Percentiles rank a stretch among this genome's conserved stretches.
phyloP scores from a whole-genome alignment of 2,888 invertebrate genomes.

The Actias luna region DNA sequence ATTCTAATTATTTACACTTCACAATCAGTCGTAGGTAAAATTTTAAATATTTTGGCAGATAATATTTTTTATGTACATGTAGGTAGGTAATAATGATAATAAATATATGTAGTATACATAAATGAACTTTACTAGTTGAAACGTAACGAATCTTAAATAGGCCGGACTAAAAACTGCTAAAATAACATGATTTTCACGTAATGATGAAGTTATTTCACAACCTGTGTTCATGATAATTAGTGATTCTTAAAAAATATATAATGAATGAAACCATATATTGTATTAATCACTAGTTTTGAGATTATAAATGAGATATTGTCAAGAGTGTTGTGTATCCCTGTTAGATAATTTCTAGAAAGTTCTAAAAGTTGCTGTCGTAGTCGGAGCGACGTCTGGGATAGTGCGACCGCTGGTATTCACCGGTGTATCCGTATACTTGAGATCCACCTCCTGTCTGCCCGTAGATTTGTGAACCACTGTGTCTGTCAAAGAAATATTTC shows the following conservation, averaged over 20 bases:
- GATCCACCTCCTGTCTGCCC: slow-evolving; percentile 85
- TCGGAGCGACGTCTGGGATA: slow-evolving; percentile 86
- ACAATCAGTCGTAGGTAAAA: slow-evolving; percentile 80
- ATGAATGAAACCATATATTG: slow-evolving; percentile 44
- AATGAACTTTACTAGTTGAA: slow-evolving; percentile 59
- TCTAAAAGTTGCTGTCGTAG: slow-evolving; percentile 90
- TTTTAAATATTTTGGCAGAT: slow-evolving; percentile 73
- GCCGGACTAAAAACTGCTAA: slow-evolving; percentile 73
- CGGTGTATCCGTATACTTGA: slow-evolving; percentile 79
- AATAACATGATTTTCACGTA: slow-evolving; percentile 48
- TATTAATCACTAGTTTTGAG: slow-evolving; percentile 53
- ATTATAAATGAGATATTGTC: slow-evolving; percentile 74
- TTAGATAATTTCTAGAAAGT: slow-evolving; percentile 40
- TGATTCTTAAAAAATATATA: slow-evolving; percentile 43
- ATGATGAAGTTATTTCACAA: slow-evolving; percentile 69
- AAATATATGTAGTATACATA: slow-evolving; percentile 49
- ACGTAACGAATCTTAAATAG: slow-evolving; percentile 65
- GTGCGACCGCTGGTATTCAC: slow-evolving; percentile 77
- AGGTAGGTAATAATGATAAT: slow-evolving; percentile 42
- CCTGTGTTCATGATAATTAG: slow-evolving; percentile 67
- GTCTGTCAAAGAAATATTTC: slow-evolving; percentile 43
- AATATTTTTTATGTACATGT: slow-evolving; percentile 51
- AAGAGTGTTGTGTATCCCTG: slow-evolving; percentile 55
- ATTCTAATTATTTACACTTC: slow-evolving; percentile 77
- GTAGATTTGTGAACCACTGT: slow-evolving; percentile 84